Evolutionary conservation across 2,888 invertebrate genomes (phyloP).

Genomic region (Azorinus chamasolen): DNA sequence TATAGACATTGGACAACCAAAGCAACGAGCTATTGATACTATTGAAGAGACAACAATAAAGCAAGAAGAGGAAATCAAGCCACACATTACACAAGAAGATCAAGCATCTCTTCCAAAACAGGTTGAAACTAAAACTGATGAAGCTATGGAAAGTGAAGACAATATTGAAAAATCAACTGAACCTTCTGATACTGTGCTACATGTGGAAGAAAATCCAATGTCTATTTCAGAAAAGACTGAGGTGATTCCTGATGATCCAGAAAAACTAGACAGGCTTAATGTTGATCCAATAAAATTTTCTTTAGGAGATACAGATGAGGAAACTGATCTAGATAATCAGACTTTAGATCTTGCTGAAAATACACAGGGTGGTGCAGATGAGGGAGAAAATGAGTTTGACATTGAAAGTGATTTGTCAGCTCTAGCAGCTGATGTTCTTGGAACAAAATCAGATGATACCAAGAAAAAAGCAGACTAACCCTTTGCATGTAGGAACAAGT

Average conservation of each 20-base stretch:
- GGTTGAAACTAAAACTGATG: no score
- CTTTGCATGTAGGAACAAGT: no score
- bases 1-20: no score
- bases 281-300: slow-evolving; percentile 18
- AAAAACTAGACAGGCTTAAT: background rate
- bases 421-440: slow-evolving; percentile 57
- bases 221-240: background rate
- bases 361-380: slow-evolving; percentile 19
- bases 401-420: slow-evolving; percentile 57
- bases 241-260: background rate
- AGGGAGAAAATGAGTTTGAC: slow-evolving; percentile 33
- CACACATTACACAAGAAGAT: no score
- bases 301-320: slow-evolving; percentile 42
- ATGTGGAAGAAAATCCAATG: background rate
- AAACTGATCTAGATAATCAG: slow-evolving; percentile 30
- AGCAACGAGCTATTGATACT: no score
- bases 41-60: no score
- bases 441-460: slow-evolving; percentile 11
- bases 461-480: no score
- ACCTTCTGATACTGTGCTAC: background rate
- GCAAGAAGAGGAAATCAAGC: no score
- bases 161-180: slow-evolving; percentile 9
- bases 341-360: slow-evolving; percentile 18
- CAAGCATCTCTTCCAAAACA: no score
- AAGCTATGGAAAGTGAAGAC: background rate